These are phyloP conservation scores for Pyrgilauda ruficollis DNA, from an alignment of 2,113 vertebrate species.

Conservation along the genomic window DNA sequence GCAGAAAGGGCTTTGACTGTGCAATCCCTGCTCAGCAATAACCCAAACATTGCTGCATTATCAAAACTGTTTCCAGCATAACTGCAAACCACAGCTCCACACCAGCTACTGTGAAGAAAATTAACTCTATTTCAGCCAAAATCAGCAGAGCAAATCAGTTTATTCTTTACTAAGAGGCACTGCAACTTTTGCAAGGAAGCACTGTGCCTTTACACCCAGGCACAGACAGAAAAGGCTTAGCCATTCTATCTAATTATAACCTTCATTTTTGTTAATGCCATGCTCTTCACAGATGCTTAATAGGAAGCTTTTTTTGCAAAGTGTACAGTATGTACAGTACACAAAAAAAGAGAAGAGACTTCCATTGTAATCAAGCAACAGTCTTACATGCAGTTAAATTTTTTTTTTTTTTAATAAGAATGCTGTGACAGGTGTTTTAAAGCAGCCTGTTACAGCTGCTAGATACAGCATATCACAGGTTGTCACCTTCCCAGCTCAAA, in stretches of 20 bases:
- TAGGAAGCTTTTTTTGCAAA: background rate
- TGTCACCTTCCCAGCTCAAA: background rate
- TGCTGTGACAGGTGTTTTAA: background rate
- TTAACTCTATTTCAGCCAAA: background rate
- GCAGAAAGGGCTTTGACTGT: background rate
- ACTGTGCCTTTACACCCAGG: background rate
- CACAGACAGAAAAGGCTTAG: no score
- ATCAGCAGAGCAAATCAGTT: background rate
- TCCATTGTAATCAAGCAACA: background rate
- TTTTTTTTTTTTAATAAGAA: background rate
- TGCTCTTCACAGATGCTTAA: background rate
- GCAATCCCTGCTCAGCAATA: background rate
- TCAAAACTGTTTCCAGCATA: background rate
- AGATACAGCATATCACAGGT: accelerated
- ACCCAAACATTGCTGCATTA: background rate
- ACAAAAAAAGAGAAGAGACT: background rate
- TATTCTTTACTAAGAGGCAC: background rate
- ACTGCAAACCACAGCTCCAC: background rate
- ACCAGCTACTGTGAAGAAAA: background rate
- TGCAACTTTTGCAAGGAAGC: background rate
- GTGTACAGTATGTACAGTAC: background rate
- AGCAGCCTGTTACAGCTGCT: background rate
- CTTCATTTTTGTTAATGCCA: background rate
- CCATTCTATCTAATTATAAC: background rate
- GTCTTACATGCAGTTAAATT: background rate